Evolutionary conservation across 2,888 invertebrate genomes (phyloP).

Genomic region (Penaeus monodon): DNA sequence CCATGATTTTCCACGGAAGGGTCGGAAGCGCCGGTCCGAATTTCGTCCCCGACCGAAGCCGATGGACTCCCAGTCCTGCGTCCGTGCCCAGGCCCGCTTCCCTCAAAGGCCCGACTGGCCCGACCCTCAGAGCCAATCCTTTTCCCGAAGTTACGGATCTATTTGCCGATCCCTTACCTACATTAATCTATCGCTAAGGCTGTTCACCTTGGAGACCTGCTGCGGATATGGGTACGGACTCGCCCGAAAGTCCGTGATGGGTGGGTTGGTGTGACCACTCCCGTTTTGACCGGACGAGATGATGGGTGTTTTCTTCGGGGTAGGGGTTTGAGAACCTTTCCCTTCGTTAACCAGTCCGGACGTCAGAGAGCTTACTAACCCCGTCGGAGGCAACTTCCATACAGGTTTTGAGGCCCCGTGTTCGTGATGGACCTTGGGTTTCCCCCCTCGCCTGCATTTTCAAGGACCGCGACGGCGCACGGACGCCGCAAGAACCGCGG

Average conservation of each 20-base stretch:
- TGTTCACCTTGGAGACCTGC: constrained; percentile 82
- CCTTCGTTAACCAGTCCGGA: too few relatives aligned
- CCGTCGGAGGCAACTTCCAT: too few relatives aligned
- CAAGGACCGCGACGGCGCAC: constrained; percentile 69
- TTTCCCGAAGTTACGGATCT: constrained; percentile 77
- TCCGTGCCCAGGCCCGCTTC: not conserved
- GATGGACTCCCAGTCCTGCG: not conserved
- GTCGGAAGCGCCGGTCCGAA: not conserved
- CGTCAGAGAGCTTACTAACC: too few relatives aligned
- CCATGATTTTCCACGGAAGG: not conserved
- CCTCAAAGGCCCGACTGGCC: constrained; percentile 22
- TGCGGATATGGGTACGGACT: constrained; percentile 81
- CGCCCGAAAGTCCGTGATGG: too few relatives aligned
- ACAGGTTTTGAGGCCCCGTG: too few relatives aligned
- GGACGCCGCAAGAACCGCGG: constrained; percentile 69
- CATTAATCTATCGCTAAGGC: too few relatives aligned
- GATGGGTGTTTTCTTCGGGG: not conserved
- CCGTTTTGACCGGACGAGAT: not conserved
- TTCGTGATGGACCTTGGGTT: too few relatives aligned
- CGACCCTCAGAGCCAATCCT: constrained; percentile 73
- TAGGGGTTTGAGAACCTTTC: not conserved
- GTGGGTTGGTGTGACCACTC: constrained; percentile 67
- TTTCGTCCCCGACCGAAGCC: not conserved
- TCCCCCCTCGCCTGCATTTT: constrained; percentile 71
- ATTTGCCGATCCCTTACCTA: too few relatives aligned